Base-by-base conservation (phyloP, 2,113 vertebrate species). In the Dromiciops gliroides region DNA sequence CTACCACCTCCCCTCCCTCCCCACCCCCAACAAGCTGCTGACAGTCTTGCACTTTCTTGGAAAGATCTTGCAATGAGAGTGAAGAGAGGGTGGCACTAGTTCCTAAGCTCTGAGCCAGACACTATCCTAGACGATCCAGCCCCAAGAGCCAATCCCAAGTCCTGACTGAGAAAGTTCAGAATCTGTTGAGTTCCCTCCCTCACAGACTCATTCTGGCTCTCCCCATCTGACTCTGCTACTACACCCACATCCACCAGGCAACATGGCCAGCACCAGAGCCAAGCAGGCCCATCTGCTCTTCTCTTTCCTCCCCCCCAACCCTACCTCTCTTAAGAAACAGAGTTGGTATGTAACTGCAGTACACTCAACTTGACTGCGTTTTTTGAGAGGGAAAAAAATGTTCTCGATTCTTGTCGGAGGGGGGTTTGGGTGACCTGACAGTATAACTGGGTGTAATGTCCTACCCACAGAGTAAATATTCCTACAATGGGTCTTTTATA, bases 271-370 rank as follows among this genome's bases (percentile, higher is more conserved):
- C 95, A 95, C 95, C 89, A 89, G 75, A 93, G 97, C 97, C 98
- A 97, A 96, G 96, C 89, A 89, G 53, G 95, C 51, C 98, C 98
- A 97, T 98, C 98, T 98, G 98, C 96, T 97, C 12, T 0, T 0
- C 95, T 95, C 97, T 94, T 23, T 44, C 0, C 26, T 94, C 96
- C 31, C 60, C 60, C 56, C 60, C 60, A 31, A 2, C 28, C 56
- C 53, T 11, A 14, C 37, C 31, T 16, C 56, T 37, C 31, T 16
- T n/a, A 67, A 67, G 56, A 67, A 22, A 67, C 60, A 67, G 31
- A 67, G 26, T 26, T 95, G 48, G 26, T 31, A 49, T 50, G 5
- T 49, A 48, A 90, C 48, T 50, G 89, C 47, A 11, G 4, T 90
- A 90, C 9, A 31, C n/a, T 31, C 28, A 19, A 49, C 47, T 89